phyloP scores from a whole-genome alignment of 2,113 vertebrate species.

The Oryzias melastigma region DNA sequence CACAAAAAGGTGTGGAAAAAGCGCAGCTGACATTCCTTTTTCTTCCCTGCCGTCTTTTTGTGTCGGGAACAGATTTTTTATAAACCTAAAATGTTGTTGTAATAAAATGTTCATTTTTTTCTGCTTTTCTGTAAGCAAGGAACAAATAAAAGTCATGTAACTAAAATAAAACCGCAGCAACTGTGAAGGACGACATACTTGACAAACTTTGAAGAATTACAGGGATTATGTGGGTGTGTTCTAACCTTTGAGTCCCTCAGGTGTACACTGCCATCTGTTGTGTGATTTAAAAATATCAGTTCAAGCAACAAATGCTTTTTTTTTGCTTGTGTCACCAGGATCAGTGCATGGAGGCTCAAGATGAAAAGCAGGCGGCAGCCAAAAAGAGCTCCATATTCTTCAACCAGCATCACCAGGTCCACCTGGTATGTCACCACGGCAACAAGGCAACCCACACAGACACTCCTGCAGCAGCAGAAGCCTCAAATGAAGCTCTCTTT shows the following conservation, averaged over 20 bases:
- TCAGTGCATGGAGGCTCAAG: conserved; percentile 82
- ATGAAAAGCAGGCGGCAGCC: conserved; percentile 76
- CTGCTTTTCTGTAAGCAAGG: too few relatives aligned
- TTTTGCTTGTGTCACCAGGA: conserved; percentile 78
- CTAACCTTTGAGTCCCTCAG: too few relatives aligned
- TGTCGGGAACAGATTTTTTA: neutral
- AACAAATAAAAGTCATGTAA: too few relatives aligned
- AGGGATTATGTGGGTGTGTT: too few relatives aligned
- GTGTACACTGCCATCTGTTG: too few relatives aligned
- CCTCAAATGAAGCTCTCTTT: neutral
- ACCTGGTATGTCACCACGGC: conserved; percentile 82
- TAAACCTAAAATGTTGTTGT: too few relatives aligned
- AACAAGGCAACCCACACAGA: conserved; percentile 25
- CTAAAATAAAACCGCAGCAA: too few relatives aligned
- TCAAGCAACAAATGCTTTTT: neutral
- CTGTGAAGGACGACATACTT: too few relatives aligned
- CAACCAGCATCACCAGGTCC: conserved; percentile 85
- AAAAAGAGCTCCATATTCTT: conserved; percentile 71
- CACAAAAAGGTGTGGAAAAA: conserved; percentile 84
- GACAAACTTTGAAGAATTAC: too few relatives aligned
- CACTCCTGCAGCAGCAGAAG: neutral
- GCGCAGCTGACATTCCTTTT: neutral
- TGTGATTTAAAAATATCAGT: too few relatives aligned
- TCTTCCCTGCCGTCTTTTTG: conserved; percentile 6
- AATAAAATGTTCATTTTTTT: too few relatives aligned